phyloP scores from a whole-genome alignment of 2,888 invertebrate species.

The Sphaerophoria rueppellii region DNA sequence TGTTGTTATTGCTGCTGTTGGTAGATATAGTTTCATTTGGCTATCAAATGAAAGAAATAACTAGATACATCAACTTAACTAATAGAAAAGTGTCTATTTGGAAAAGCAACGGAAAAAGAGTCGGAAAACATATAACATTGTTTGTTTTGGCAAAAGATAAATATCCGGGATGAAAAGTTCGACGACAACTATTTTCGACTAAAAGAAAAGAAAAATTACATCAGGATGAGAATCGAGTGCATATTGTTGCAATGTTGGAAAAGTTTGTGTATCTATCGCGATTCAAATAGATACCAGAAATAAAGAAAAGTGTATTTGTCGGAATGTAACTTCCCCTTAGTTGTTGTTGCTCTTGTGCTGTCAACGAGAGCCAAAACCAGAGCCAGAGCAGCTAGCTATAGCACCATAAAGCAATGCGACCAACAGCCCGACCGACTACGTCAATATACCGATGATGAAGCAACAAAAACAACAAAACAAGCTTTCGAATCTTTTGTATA shows the following conservation, averaged over 20 bases:
- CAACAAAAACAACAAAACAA: constrained; percentile 70
- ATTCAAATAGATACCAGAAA: constrained; percentile 2
- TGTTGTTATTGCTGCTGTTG: constrained; percentile 26
- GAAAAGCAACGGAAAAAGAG: no score
- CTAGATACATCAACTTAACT: constrained; percentile 29
- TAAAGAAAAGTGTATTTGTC: constrained; percentile 14
- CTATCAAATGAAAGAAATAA: constrained; percentile 38
- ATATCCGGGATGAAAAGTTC: not conserved
- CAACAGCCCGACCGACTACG: not conserved
- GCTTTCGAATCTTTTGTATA: constrained; percentile 60
- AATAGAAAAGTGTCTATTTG: no score
- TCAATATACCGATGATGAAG: constrained; percentile 29
- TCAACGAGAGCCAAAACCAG: constrained; percentile 14
- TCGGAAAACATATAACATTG: no score
- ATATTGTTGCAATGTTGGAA: not conserved
- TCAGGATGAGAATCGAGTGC: constrained; percentile 8
- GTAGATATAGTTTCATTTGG: constrained; percentile 46
- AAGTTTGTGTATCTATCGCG: not conserved
- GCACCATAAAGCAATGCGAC: constrained; percentile 43
- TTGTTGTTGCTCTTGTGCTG: constrained; percentile 32
- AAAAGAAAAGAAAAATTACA: not conserved
- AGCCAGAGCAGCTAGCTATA: constrained; percentile 1
- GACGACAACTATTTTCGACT: no score
- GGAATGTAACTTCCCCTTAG: constrained; percentile 2
- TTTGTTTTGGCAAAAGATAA: not conserved